These are phyloP conservation scores for Diaperis boleti DNA, from an alignment of 2,888 invertebrate species.

Conservation along the genomic window DNA sequence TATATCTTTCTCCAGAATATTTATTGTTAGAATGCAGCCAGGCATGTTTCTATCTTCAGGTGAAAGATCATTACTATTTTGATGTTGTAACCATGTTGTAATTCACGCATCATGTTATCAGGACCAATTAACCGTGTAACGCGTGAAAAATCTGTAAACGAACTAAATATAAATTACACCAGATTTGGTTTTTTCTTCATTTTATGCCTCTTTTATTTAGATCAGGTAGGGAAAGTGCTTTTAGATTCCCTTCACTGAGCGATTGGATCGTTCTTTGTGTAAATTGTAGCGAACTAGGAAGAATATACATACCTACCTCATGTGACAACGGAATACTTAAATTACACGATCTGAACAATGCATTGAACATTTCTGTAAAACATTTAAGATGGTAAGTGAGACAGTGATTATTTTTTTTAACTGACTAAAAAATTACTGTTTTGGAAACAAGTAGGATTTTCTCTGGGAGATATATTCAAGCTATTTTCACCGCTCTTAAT, in stretches of 20 bases:
- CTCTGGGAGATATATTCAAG: no score
- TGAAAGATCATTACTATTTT: no score
- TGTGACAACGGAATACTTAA: slow-evolving; percentile 16
- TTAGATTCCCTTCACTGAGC: slow-evolving; percentile 44
- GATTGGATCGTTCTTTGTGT: slow-evolving; percentile 38
- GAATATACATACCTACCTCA: slow-evolving; percentile 27
- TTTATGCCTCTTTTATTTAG: slow-evolving; percentile 37
- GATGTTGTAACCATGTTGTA: slow-evolving; percentile 1
- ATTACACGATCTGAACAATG: no score
- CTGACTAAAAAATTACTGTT: no score
- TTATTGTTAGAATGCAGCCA: no score
- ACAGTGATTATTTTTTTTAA: no score
- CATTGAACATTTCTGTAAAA: no score
- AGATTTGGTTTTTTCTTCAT: slow-evolving; percentile 20
- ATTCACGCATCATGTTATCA: slow-evolving; percentile 15
- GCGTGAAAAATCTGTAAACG: slow-evolving; percentile 17
- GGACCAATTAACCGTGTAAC: slow-evolving; percentile 29
- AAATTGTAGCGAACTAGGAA: slow-evolving; percentile 20
- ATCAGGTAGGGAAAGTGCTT: slow-evolving; percentile 44
- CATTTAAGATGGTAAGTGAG: no score
- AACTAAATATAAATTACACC: slow-evolving; percentile 21
- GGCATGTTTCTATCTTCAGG: no score
- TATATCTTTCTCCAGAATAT: no score
- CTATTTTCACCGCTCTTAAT: no score
- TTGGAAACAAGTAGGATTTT: no score